Conservation (phyloP, 1,140 invertebrate species). For the Coptotermes formosanus region DNA sequence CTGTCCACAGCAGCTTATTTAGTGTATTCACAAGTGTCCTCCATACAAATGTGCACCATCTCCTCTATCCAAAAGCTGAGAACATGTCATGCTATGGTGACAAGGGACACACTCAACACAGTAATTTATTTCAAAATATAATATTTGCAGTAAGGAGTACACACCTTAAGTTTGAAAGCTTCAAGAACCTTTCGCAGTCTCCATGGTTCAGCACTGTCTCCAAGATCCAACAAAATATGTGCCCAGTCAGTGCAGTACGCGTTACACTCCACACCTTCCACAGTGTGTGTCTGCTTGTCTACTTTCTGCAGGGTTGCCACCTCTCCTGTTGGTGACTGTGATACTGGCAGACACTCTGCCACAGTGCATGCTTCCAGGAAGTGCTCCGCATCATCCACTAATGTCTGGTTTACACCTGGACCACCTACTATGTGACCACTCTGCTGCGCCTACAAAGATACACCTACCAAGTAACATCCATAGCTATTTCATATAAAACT, state of each 20-base stretch:
- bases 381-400: constrained; percentile 27
- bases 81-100: too few relatives aligned
- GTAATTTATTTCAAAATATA: neutral
- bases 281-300: neutral
- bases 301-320: neutral
- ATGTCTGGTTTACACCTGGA: neutral
- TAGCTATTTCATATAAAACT: neutral
- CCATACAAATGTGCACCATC: too few relatives aligned
- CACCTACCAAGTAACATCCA: neutral
- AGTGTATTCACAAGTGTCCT: too few relatives aligned
- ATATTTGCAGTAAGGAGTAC: too few relatives aligned
- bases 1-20: too few relatives aligned
- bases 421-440: constrained; percentile 27
- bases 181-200: constrained; percentile 31
- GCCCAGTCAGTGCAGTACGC: constrained; percentile 25
- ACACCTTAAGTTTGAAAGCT: constrained; percentile 34
- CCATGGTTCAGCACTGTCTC: constrained; percentile 24
- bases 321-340: neutral
- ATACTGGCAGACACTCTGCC: constrained; percentile 20
- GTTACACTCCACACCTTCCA: constrained; percentile 23
- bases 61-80: too few relatives aligned
- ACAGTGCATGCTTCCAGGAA: constrained; percentile 30
- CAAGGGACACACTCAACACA: neutral
- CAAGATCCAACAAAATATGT: constrained; percentile 19
- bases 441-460: constrained; percentile 25